A percentile compares a stretch with the other conserved stretches of the same genome.
Conservation (phyloP, 2,888 invertebrate species). For the Lasioglossum pauxillum region DNA sequence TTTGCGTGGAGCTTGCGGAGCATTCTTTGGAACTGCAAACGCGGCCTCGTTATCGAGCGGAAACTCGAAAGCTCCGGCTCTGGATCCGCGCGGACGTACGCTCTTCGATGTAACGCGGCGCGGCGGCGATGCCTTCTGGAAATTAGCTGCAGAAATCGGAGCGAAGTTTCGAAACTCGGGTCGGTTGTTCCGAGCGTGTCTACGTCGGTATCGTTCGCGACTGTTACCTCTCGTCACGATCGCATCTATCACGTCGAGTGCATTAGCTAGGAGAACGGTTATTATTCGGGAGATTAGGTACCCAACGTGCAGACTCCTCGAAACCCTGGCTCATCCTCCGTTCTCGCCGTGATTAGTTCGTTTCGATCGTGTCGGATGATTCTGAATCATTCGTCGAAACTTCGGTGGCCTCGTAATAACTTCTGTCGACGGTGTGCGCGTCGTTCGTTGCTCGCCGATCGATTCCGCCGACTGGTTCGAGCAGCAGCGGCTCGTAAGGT, state of each 20-base stretch:
- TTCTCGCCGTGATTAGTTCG: conserved; percentile 7
- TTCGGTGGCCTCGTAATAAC: not conserved
- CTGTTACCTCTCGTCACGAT: conserved; percentile 46
- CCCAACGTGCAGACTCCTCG: conserved; percentile 22
- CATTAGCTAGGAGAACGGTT: conserved; percentile 32
- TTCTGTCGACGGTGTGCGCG: not conserved
- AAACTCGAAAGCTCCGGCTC: conserved; percentile 51
- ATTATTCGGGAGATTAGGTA: conserved; percentile 27
- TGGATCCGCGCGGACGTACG: conserved; percentile 35
- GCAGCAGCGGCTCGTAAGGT: not conserved
- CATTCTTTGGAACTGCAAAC: conserved; percentile 60
- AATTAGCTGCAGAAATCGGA: conserved; percentile 66
- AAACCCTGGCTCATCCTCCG: not conserved
- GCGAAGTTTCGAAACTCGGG: conserved; percentile 52
- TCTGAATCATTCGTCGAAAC: not conserved
- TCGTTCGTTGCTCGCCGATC: not conserved
- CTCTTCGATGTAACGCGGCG: not conserved
- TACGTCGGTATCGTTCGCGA: conserved; percentile 38
- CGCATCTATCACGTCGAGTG: conserved; percentile 32
- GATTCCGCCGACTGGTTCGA: not conserved
- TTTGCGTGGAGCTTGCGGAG: conserved; percentile 11
- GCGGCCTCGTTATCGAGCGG: conserved; percentile 58
- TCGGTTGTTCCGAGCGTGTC: conserved; percentile 36
- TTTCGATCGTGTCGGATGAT: not conserved
- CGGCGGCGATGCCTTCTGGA: conserved; percentile 48